A percentile compares a stretch with the other conserved stretches of the same genome.
Evolutionary conservation across 2,888 invertebrate genomes (phyloP).

Genomic region (Apamea crenata): DNA sequence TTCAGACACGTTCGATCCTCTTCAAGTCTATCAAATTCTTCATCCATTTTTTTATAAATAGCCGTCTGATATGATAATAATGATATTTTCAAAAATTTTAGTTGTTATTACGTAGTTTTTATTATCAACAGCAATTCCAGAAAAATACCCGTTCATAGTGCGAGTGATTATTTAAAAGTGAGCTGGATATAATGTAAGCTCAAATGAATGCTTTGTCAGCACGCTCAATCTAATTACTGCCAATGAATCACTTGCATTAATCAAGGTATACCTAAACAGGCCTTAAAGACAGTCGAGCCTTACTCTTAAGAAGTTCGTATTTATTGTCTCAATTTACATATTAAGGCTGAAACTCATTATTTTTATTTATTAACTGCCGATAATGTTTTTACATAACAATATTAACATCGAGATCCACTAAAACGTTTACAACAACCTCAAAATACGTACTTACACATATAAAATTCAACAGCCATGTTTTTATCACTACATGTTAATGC

Average conservation of each 20-base stretch:
- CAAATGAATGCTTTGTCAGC: neutral
- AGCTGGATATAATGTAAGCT: neutral
- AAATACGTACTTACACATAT: slow-evolving; percentile 82
- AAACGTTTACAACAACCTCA: slow-evolving; percentile 85
- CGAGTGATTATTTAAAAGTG: slow-evolving; percentile 15
- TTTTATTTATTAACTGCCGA: slow-evolving; percentile 64
- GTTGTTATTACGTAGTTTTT: slow-evolving; percentile 43
- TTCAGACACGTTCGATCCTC: slow-evolving; percentile 44
- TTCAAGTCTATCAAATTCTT: slow-evolving; percentile 56
- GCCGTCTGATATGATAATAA: slow-evolving; percentile 80
- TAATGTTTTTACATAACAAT: slow-evolving; percentile 77
- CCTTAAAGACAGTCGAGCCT: slow-evolving; percentile 49
- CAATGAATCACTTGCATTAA: slow-evolving; percentile 21
- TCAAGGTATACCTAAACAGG: slow-evolving; percentile 30
- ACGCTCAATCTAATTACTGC: slow-evolving; percentile 2
- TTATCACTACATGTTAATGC: slow-evolving; percentile 83
- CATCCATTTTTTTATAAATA: slow-evolving; percentile 58
- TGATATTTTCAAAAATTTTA: slow-evolving; percentile 75
- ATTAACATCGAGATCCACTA: slow-evolving; percentile 79
- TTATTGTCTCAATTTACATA: slow-evolving; percentile 83
- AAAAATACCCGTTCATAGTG: slow-evolving; percentile 21
- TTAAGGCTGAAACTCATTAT: slow-evolving; percentile 78
- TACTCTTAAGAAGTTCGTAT: slow-evolving; percentile 62
- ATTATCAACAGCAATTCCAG: slow-evolving; percentile 43
- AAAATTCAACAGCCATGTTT: slow-evolving; percentile 89